Conservation (phyloP, 2,113 vertebrate genomes). For the Osmerus mordax region DNA sequence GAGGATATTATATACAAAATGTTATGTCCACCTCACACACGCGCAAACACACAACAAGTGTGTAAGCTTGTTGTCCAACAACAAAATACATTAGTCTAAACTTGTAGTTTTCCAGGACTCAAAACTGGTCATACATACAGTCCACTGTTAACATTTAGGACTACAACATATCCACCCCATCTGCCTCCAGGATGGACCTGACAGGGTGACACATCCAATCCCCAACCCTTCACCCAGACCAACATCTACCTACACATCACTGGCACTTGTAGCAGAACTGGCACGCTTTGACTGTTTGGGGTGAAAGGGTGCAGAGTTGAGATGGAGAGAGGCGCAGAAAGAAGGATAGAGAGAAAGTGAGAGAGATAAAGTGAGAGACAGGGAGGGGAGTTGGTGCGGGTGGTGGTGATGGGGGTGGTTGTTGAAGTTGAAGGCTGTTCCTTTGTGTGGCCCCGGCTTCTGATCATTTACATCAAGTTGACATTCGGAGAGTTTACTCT, state of each 20-base stretch:
- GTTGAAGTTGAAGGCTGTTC: constrained; percentile 72
- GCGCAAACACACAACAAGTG: background rate
- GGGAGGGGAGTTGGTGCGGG: constrained; percentile 16
- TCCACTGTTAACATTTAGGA: background rate
- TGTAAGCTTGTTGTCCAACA: background rate
- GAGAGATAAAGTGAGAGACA: constrained; percentile 18
- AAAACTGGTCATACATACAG: background rate
- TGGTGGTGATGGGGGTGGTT: constrained; percentile 24
- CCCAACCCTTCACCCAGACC: constrained; percentile 20
- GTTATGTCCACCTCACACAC: background rate
- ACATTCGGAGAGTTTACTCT: constrained; percentile 99
- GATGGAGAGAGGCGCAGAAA: background rate
- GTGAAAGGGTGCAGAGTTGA: constrained; percentile 39
- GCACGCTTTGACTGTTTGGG: constrained; percentile 26
- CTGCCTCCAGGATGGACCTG: background rate
- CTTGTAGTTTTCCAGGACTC: background rate
- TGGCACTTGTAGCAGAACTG: constrained; percentile 21
- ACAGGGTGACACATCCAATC: constrained; percentile 14
- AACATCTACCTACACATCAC: constrained; percentile 32
- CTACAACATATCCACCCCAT: no score
- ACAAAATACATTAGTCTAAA: background rate
- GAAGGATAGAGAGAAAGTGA: constrained; percentile 28
- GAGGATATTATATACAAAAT: background rate
- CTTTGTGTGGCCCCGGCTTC: constrained; percentile 81
- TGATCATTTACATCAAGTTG: constrained; percentile 99